Base-by-base conservation (phyloP, 1,140 invertebrate genomes). In the Bombus terrestris region DNA sequence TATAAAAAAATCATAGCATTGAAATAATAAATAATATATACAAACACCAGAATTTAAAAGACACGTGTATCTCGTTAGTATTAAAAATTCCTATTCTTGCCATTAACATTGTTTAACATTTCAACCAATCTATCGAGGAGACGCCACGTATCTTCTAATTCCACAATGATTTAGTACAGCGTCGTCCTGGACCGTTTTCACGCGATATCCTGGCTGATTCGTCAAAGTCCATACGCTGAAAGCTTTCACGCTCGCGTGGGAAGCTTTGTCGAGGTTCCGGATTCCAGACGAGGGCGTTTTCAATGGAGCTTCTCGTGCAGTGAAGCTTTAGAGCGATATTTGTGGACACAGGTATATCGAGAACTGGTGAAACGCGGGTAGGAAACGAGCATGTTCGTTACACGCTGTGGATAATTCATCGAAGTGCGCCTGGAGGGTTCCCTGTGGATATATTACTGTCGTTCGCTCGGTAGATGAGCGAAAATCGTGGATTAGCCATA, bases 391-490 rank as follows among this genome's bases (percentile, higher is more conserved):
- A 41, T 25, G 78, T 66, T 79, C 76, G 35, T 78, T 81, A 68
- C 74, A 83, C 78, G 53, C 75, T 69, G 39, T 18, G 76, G 87
- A 53, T 88, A 83, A 88, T 87, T 88, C 86, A 88, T 87, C 80
- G 66, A 62, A 86, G 81, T 62, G 43, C 66, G 72, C n/a, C 32
- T 25, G 59, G 59, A 69, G 86, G 37, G 53, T 37, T 35, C 73
- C 59, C 43, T 25, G 37, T 35, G 68, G 62, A 53, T 35, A 37
- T 77, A 73, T 8, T n/a, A 10, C 28, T n/a, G 43, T 53, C 43
- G 32, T 82, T 59, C 43, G 39, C 28, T 35, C 43, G 59, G 59
- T 37, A 47, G 28, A 64, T 37, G 53, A 75, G 66, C 69, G 82
- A 81, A 81, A 59, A 87, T 77, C 37, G 62, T 83, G 68, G 66